phyloP scores from a whole-genome alignment of 2,113 vertebrate species.

The Proteles cristata region DNA sequence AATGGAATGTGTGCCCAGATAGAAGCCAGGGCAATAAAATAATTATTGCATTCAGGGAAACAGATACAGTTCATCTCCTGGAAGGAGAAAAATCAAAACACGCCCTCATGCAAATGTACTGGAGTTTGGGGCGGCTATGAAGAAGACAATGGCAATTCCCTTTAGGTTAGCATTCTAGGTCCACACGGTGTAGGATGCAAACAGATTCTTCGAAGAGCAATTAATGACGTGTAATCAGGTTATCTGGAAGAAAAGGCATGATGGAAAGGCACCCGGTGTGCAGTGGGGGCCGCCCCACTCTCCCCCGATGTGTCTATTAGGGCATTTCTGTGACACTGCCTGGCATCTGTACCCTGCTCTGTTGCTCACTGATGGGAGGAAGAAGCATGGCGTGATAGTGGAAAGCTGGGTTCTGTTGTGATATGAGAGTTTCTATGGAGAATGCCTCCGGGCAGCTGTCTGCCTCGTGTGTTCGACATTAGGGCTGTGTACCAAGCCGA shows the following conservation, averaged over 20 bases:
- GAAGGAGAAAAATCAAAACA: conserved; percentile 21
- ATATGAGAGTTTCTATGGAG: conserved; percentile 77
- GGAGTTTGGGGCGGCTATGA: conserved; percentile 12
- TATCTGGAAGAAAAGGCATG: not conserved
- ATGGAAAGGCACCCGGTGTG: not conserved
- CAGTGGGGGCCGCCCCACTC: conserved; percentile 16
- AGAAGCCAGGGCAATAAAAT: conserved; percentile 84
- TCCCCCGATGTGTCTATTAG: conserved; percentile 76
- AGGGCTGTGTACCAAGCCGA: conserved; percentile 68
- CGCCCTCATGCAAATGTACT: not conserved
- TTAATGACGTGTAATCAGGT: conserved; percentile 60
- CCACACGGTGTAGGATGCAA: conserved; percentile 51
- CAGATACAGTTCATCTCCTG: conserved; percentile 53
- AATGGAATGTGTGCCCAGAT: conserved; percentile 84
- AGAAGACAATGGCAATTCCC: not conserved
- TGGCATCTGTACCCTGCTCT: conserved; percentile 52
- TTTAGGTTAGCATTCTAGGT: conserved; percentile 46
- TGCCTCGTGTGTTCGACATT: conserved; percentile 78
- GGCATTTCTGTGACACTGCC: conserved; percentile 74
- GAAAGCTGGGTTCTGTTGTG: conserved; percentile 75
- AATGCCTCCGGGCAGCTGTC: conserved; percentile 85
- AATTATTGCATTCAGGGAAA: conserved; percentile 82
- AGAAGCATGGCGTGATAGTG: conserved; percentile 60
- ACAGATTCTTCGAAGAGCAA: conserved; percentile 44
- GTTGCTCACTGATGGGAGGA: conserved; percentile 44